phyloP scores from a whole-genome alignment of 2,888 invertebrate genomes.

The Euzetes globulus region DNA sequence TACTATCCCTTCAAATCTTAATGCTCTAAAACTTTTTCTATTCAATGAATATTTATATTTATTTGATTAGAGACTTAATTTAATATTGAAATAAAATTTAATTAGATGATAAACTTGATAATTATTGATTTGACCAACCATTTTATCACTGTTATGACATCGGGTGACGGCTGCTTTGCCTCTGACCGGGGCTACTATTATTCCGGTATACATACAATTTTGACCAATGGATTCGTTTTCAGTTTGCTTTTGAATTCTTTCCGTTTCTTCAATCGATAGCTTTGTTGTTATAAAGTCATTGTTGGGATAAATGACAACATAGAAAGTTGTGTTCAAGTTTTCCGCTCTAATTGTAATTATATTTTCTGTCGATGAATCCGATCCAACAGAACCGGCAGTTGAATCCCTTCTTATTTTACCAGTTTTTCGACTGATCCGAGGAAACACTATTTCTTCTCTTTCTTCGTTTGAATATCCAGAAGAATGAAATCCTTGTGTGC shows the following conservation, averaged over 20 bases:
- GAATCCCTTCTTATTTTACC: neutral
- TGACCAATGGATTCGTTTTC: neutral
- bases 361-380: neutral
- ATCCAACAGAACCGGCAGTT: neutral
- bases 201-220: conserved; percentile 30
- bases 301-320: conserved; percentile 28
- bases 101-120: too few relatives aligned
- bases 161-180: conserved; percentile 30
- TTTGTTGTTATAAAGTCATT: conserved; percentile 21
- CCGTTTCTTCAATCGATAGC: neutral
- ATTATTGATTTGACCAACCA: conserved; percentile 20
- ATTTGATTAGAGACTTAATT: too few relatives aligned
- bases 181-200: conserved; percentile 16
- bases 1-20: neutral
- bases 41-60: too few relatives aligned
- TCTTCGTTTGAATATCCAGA: neutral
- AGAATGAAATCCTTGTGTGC: neutral
- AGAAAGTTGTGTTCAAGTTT: conserved; percentile 21
- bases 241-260: neutral
- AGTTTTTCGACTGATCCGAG: neutral
- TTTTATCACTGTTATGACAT: conserved; percentile 16
- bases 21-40: neutral
- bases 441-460: conserved; percentile 1
- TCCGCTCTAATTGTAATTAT: conserved; percentile 21
- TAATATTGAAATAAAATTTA: too few relatives aligned